Conservation (phyloP, 2,797 vertebrate species). For the Diceros bicornis region DNA sequence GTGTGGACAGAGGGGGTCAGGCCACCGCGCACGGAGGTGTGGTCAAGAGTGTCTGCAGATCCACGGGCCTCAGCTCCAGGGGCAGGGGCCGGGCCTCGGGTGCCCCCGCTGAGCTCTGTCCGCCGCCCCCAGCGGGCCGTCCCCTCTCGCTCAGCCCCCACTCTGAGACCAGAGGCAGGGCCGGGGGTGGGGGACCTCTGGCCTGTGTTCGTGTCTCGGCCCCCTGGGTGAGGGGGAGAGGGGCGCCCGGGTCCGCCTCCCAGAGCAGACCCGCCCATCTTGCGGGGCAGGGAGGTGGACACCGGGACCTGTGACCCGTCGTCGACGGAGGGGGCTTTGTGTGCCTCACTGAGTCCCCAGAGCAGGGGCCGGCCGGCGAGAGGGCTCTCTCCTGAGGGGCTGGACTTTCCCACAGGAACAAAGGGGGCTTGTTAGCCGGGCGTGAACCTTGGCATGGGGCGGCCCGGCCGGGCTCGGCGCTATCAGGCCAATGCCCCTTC, state of each 20-base stretch:
- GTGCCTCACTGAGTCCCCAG: conserved; percentile 81
- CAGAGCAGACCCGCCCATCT: background rate
- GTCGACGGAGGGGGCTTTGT: conserved; percentile 83
- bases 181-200: background rate
- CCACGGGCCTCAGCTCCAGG: background rate
- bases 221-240: background rate
- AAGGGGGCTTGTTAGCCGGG: conserved; percentile 84
- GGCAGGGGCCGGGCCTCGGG: background rate
- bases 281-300: conserved; percentile 63
- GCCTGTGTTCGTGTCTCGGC: background rate
- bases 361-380: conserved; percentile 77
- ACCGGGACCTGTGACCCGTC: conserved; percentile 81
- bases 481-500: conserved; percentile 87
- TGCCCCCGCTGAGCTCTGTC: no score
- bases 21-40: background rate
- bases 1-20: background rate
- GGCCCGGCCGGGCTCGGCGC: conserved; percentile 65
- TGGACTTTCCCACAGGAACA: conserved; percentile 90
- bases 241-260: background rate
- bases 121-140: background rate
- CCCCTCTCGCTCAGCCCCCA: background rate
- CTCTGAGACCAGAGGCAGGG: background rate
- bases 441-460: conserved; percentile 85
- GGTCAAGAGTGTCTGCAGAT: background rate
- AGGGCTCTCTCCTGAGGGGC: conserved; percentile 86